phyloP scores from a whole-genome alignment of 2,113 vertebrate genomes.

The Baryphthengus martii region DNA sequence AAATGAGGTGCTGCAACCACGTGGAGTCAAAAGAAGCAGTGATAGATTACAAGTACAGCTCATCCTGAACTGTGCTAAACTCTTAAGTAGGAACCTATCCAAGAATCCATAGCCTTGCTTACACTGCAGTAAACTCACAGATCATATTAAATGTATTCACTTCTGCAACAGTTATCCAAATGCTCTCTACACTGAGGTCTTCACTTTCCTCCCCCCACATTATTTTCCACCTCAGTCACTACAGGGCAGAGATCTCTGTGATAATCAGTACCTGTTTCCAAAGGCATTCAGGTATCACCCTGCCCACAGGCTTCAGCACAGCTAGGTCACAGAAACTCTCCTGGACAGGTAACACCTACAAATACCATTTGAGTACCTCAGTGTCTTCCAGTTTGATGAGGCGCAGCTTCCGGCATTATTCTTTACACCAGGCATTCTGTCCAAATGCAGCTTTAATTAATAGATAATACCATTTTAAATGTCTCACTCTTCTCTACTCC shows the following conservation, averaged over 20 bases:
- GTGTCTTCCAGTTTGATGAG: neutral
- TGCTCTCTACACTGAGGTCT: neutral
- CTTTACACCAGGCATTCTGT: neutral
- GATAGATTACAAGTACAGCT: neutral
- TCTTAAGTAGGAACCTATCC: neutral
- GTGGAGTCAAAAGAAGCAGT: neutral
- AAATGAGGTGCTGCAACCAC: neutral
- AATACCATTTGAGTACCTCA: neutral
- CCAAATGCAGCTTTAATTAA: neutral
- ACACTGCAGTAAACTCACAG: neutral
- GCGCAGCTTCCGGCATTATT: neutral
- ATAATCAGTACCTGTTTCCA: neutral
- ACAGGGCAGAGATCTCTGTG: neutral
- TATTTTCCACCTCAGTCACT: neutral
- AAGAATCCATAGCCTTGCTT: neutral
- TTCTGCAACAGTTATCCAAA: neutral
- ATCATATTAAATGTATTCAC: too few relatives aligned
- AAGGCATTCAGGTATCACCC: neutral
- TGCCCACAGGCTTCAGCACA: neutral
- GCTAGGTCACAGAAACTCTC: slow-evolving; percentile 5
- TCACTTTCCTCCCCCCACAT: neutral
- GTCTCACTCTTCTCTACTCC: neutral
- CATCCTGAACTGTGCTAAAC: neutral
- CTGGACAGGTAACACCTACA: neutral
- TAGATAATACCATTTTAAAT: neutral